Conservation (phyloP, 2,113 vertebrate genomes). For the Sula dactylatra region DNA sequence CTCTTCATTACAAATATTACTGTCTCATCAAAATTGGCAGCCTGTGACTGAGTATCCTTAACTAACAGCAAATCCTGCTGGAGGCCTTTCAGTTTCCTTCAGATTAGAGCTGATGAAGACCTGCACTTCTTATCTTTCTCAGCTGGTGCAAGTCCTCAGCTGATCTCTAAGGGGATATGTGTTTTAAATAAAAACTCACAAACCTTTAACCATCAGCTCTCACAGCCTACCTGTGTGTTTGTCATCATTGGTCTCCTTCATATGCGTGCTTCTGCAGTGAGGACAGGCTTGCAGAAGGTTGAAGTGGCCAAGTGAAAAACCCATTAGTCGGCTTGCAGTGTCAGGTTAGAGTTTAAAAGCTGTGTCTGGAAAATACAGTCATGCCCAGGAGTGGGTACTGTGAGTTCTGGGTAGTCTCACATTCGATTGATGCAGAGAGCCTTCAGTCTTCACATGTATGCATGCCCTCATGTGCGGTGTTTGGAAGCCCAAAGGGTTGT, state of each 20-base stretch:
- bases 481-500: rapidly evolving
- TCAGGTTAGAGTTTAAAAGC: neutral
- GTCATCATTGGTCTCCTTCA: neutral
- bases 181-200: neutral
- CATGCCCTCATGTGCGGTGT: rapidly evolving
- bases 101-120: neutral
- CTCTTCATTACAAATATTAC: neutral
- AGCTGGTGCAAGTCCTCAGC: neutral
- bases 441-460: rapidly evolving
- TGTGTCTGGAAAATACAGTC: neutral
- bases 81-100: neutral
- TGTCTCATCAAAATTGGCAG: neutral
- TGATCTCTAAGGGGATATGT: neutral
- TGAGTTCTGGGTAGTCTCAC: neutral
- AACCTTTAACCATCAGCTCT: neutral
- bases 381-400: rapidly evolving
- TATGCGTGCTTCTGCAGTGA: rapidly evolving
- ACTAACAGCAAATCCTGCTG: neutral
- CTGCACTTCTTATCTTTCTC: neutral
- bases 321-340: neutral
- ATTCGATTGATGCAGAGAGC: rapidly evolving
- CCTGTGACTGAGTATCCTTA: neutral
- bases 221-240: neutral
- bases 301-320: neutral
- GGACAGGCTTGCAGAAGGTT: neutral